Evolutionary conservation across 2,113 vertebrate genomes (phyloP), one percentile per base, ranked within the genome.

Genomic region (Rhinopithecus roxellana): DNA sequence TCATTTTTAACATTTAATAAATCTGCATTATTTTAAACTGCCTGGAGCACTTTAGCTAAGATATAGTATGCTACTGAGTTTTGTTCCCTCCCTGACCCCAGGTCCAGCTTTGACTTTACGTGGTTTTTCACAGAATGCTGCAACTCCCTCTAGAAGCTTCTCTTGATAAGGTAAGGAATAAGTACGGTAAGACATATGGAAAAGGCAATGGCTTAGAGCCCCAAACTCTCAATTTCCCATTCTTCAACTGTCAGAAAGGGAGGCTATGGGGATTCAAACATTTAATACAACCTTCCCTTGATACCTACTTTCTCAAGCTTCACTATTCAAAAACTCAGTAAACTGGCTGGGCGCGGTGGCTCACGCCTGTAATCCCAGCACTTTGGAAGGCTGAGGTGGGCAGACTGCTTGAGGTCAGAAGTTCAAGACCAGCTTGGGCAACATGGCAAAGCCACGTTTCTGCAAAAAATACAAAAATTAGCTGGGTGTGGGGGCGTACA

Each of bases 1-100:
- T 92, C 78, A 84, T 52, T 88, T 95, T 95, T 80, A 93, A 55
- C 45, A 69, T 48, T 80, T 75, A 94, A 69, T n/a, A 79, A 92
- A 82, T 22, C 1, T 77, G 2, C 61, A 52, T 40, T 57, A 78
- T 48, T 95, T 80, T 82, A 86, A 92, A 95, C 9, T 90, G 55
- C 25, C 13, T 97, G 0, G 17, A 81, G 93, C 57, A 90, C 27
- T 59, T 32, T 18, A 84, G 32, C 79, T 57, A 67, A 61, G 22
- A 69, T 82, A 82, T 0, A 82, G 59, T 67, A 67, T 83, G 52
- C 6, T 57, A 72, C n/a, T 5, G 5, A 5, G 27, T 64, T 64
- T 27, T 64, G 27, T 64, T 64, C 27, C 61, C 13, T 64, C 61
- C 27, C 61, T 12, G 27, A 64, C 12, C 61, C 12, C 27, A 64